These are phyloP conservation scores for Pangasius mekongensis DNA, from an alignment of 2,797 vertebrate species.

Conservation along the genomic window DNA sequence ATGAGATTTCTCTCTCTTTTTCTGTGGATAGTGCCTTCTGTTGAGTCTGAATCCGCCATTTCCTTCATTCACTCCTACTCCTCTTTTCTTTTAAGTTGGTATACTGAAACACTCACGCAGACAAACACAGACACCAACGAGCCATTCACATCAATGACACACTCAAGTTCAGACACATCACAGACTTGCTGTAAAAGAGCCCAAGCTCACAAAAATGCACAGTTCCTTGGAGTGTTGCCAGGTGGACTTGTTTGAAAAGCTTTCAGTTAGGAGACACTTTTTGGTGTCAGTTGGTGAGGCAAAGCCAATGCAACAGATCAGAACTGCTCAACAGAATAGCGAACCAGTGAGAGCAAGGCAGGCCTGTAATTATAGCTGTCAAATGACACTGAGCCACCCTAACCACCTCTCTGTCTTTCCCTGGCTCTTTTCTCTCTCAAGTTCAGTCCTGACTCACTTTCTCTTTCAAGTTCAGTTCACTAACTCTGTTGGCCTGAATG, in stretches of 20 bases:
- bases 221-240: constrained; percentile 77
- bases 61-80: not conserved
- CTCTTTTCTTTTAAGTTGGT: constrained; percentile 8
- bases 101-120: constrained; percentile 17
- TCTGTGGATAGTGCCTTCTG: constrained; percentile 70
- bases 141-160: constrained; percentile 65
- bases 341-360: constrained; percentile 62
- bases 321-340: constrained; percentile 70
- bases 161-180: constrained; percentile 81
- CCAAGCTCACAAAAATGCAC: constrained; percentile 80
- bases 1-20: constrained; percentile 37
- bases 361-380: constrained; percentile 84
- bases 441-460: constrained; percentile 24
- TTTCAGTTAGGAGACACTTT: constrained; percentile 76
- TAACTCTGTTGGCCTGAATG: constrained; percentile 26
- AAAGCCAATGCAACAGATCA: constrained; percentile 65
- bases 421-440: constrained; percentile 4
- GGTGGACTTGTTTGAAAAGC: constrained; percentile 76
- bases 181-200: constrained; percentile 83
- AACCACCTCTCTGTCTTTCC: constrained; percentile 53
- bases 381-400: constrained; percentile 76
- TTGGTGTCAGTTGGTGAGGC: constrained; percentile 59
- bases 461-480: constrained; percentile 43
- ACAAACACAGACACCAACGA: constrained; percentile 32
- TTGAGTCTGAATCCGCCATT: constrained; percentile 63